Evolutionary conservation across 2,113 vertebrate genomes (phyloP), one percentile per base, ranked within the genome.

Genomic region (Bagarius yarrelli): DNA sequence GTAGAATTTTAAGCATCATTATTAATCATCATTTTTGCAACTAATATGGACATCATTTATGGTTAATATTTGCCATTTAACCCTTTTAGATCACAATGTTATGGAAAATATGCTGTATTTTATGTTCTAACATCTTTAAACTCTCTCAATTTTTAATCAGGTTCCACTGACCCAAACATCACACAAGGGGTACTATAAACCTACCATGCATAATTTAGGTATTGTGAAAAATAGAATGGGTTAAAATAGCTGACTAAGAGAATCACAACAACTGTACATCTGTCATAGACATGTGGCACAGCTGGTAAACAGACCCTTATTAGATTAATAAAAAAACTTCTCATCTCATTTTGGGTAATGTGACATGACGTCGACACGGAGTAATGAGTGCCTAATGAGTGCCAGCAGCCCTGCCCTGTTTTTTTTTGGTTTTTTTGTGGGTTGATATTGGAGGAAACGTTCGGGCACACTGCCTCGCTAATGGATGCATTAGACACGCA

Each of bases 371-470:
- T 53, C 4, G 40, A 57, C 27, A 80, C 40, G 52, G 77, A 71
- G 44, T 75, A 75, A 75, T 59, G 32, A 75, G 72, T 16, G 72
- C 53, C 8, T 75, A 75, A 75, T 75, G 77, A 55, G 16, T 70
- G 50, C 47, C 32, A 80, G 74, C 50, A 64, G n/a, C 21, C 63
- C 73, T 76, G 57, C 82, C 85, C 79, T 84, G n/a, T n/a, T n/a
- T n/a, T n/a, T n/a, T n/a, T n/a, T n/a, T n/a, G n/a, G n/a, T n/a
- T 81, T 77, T 47, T 73, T 80, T 82, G 86, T 83, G 83, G 90
- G 89, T 90, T 90, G 91, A 90, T 89, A 93, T 88, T 76, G 85
- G 87, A 83, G 84, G 87, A 90, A 76, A 74, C 59, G 82, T 91
- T 92, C 87, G 72, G 77, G 88, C 87, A 90, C 80, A 4, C 84